phyloP scores from a whole-genome alignment of 2,797 vertebrate species.

The Thunnus albacares region DNA sequence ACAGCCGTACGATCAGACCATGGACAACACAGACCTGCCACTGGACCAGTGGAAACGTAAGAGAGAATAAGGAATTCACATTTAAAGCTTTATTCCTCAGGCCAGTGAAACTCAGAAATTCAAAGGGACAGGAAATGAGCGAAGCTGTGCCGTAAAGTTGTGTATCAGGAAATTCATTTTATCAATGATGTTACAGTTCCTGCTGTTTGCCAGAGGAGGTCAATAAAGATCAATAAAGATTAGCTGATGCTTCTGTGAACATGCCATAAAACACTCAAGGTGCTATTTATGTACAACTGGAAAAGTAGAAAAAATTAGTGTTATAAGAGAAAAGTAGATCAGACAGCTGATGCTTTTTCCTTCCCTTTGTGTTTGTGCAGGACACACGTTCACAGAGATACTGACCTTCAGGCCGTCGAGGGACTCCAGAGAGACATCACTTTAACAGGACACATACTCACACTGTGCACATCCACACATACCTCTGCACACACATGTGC shows the following conservation, averaged over 20 bases:
- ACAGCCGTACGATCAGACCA: conserved; percentile 93
- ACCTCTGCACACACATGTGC: conserved; percentile 4
- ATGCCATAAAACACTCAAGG: not conserved
- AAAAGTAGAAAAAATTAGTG: not conserved
- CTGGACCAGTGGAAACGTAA: conserved; percentile 97
- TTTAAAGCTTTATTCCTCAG: not conserved
- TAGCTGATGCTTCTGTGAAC: not conserved
- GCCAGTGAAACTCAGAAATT: not conserved
- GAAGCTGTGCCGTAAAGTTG: no score
- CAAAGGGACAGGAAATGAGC: not conserved
- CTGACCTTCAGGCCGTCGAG: conserved; percentile 90
- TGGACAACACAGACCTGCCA: conserved; percentile 92
- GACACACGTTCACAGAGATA: conserved; percentile 95
- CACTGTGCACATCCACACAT: not conserved
- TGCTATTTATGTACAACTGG: not conserved
- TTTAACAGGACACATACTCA: conserved; percentile 63
- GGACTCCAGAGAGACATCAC: conserved; percentile 85
- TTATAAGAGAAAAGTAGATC: not conserved
- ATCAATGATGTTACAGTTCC: conserved; percentile 14
- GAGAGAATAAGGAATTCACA: conserved; percentile 43
- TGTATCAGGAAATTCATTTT: not conserved
- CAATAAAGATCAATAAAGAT: conserved; percentile 12
- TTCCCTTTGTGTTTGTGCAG: conserved; percentile 74
- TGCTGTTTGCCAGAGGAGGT: conserved; percentile 33
- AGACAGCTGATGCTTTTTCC: no score